Base-by-base conservation (phyloP, 2,113 vertebrate species). In the Aplodontia rufa region DNA sequence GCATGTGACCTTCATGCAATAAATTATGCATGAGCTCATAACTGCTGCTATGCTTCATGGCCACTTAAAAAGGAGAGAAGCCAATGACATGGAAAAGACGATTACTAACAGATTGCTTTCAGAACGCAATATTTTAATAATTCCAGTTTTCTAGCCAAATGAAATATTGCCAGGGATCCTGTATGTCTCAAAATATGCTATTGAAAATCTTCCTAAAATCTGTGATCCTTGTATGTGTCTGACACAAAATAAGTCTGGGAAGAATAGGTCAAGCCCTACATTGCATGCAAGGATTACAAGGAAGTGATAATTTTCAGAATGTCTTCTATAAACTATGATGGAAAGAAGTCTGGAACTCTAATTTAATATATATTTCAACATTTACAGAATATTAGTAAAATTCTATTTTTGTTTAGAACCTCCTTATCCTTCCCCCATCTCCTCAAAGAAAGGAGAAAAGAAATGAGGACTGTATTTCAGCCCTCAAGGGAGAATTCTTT, bases 21-120 rank as follows among this genome's bases (percentile, higher is more conserved):
- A 94, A 91, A 95, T 93, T 93, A 78, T 80, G 30, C 84, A 95
- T 84, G 60, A 49, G 16, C 66, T 86, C 35, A 60, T n/a, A 90
- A 37, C 11, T 28, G 45, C n/a, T 49, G n/a, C 51, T 74, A 8
- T 6, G 35, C 30, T 24, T 47, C 26, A 0, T 32, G 40, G 14
- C 22, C 51, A 92, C 60, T 87, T 89, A 3, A 40, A 62, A 93
- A 78, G 19, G 14, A 22, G 4, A 69, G 35, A 60, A 82, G 6
- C 35, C 30, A 79, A 9, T 4, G 13, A n/a, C 40, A 10, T 22
- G 28, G 12, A 62, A 72, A 79, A 20, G 1, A n/a, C 8, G n/a
- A 40, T 68, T 32, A 81, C 11, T 64, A 76, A 66, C 58, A 93
- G 60, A 82, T 32, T 42, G 19, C 35, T 37, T n/a, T 79, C n/a